phyloP scores from a whole-genome alignment of 1,140 invertebrate species.

The Pantala flavescens region DNA sequence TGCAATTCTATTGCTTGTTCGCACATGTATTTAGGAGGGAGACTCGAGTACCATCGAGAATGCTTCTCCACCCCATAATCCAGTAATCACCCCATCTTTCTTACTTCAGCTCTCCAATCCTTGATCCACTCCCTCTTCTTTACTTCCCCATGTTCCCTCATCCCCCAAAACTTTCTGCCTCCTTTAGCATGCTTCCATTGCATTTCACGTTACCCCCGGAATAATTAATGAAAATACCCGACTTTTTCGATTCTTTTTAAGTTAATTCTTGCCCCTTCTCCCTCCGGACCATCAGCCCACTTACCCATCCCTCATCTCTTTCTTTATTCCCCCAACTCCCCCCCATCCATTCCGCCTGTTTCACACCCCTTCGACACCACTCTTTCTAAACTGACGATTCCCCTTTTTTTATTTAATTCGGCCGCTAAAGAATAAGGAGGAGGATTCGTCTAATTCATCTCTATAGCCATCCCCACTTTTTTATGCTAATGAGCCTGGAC shows the following conservation, averaged over 20 bases:
- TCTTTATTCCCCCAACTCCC: not conserved
- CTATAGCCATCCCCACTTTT: not conserved
- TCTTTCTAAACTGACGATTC: too few species aligned
- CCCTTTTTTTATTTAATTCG: not conserved
- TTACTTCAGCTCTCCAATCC: not conserved
- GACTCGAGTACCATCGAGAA: too few species aligned
- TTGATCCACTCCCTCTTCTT: not conserved
- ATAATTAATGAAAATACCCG: conserved; percentile 3
- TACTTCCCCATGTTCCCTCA: not conserved
- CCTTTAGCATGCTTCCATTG: not conserved
- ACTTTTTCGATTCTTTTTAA: not conserved
- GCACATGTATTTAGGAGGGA: too few species aligned
- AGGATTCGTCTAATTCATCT: not conserved
- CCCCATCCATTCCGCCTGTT: too few species aligned
- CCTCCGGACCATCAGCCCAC: not conserved
- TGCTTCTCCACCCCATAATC: not conserved
- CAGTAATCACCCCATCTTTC: not conserved
- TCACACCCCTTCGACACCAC: too few species aligned
- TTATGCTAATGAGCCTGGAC: not conserved
- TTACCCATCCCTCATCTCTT: not conserved
- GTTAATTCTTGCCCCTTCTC: not conserved
- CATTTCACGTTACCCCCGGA: not conserved
- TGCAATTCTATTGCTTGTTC: too few species aligned
- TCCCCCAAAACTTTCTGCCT: not conserved
- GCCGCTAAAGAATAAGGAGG: not conserved